A percentile compares a stretch with the other conserved stretches of the same genome.
Evolutionary conservation across 2,888 invertebrate species (phyloP).

Genomic region (Caenorhabditis sulstoni): DNA sequence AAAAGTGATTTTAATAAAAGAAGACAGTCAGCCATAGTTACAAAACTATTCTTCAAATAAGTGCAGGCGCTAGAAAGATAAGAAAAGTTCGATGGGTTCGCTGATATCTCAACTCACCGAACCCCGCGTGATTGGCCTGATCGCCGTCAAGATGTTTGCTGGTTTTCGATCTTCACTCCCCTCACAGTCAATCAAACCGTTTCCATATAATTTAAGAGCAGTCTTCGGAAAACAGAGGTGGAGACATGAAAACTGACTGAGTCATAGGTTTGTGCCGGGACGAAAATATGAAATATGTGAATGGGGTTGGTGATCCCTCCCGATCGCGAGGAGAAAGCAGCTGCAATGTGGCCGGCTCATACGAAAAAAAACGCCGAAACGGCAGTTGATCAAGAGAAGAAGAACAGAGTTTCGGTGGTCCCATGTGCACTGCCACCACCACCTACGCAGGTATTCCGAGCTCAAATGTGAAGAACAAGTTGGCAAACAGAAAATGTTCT

Average conservation of each 20-base stretch:
- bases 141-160: conserved; percentile 44
- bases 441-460: conserved; percentile 56
- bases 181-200: conserved; percentile 10
- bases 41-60: no score
- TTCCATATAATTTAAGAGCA: background rate
- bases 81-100: conserved; percentile 29
- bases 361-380: conserved; percentile 53
- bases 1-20: no score
- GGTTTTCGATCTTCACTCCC: conserved; percentile 39
- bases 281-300: conserved; percentile 45
- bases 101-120: conserved; percentile 28
- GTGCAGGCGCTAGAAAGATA: background rate
- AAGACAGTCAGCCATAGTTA: no score
- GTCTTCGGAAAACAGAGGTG: conserved; percentile 1
- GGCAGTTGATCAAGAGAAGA: conserved; percentile 48
- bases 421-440: conserved; percentile 39
- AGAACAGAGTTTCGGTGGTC: conserved; percentile 28
- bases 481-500: conserved; percentile 50
- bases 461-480: conserved; percentile 47
- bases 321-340: conserved; percentile 27
- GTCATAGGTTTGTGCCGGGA: background rate
- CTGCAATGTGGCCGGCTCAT: conserved; percentile 50
- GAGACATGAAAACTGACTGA: conserved; percentile 17
- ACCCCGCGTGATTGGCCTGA: conserved; percentile 45
- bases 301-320: conserved; percentile 28